phyloP scores from a whole-genome alignment of 2,113 vertebrate genomes.

The Thinocorus orbignyianus region DNA sequence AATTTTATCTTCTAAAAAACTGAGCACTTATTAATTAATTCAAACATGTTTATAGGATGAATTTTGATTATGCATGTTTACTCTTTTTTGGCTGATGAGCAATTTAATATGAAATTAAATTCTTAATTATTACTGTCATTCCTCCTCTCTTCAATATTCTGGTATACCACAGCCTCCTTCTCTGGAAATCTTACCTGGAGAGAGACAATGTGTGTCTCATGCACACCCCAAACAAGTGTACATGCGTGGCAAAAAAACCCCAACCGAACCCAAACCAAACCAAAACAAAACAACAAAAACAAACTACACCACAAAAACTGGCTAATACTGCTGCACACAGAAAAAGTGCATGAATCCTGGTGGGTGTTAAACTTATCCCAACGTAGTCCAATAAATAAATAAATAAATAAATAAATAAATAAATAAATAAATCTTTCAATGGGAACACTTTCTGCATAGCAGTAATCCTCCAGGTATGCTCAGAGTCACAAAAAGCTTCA shows the following conservation, averaged over 20 bases:
- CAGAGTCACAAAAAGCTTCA: background rate
- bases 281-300: too few species aligned
- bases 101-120: constrained; percentile 2
- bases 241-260: too few species aligned
- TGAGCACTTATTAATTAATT: constrained; percentile 21
- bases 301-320: background rate
- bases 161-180: background rate
- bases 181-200: background rate
- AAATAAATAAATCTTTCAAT: background rate
- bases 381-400: background rate
- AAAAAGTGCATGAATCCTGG: background rate
- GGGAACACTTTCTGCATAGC: background rate
- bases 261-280: too few species aligned
- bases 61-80: background rate
- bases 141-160: background rate
- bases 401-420: background rate
- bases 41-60: background rate
- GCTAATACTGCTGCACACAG: background rate
- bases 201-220: background rate
- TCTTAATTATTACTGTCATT: background rate
- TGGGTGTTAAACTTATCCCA: background rate
- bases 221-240: background rate
- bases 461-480: background rate
- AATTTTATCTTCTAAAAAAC: constrained; percentile 28
- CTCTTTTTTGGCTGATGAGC: background rate